Conservation (phyloP, 1,140 invertebrate species). For the Sarcophaga peregrina region DNA sequence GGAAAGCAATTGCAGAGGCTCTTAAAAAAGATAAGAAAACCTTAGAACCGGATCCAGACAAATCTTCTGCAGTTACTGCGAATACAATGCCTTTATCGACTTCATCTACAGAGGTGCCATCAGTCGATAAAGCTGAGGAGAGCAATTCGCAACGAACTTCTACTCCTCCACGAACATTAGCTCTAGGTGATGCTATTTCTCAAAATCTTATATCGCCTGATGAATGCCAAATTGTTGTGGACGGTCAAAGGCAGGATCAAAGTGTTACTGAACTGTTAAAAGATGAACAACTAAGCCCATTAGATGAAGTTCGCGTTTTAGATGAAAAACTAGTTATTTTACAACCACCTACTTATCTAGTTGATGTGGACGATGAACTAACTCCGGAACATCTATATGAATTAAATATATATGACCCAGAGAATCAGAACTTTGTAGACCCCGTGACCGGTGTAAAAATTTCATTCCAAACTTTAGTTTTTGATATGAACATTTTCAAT, state of each 20-base stretch:
- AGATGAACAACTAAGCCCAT: constrained; percentile 74
- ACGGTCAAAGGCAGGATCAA: constrained; percentile 70
- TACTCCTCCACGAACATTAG: constrained; percentile 58
- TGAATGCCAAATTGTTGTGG: constrained; percentile 74
- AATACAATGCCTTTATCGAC: too few relatives aligned
- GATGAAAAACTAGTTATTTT: constrained; percentile 68
- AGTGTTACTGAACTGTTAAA: constrained; percentile 74
- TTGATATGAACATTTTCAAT: constrained; percentile 79
- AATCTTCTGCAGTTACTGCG: not conserved
- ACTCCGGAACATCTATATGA: constrained; percentile 76
- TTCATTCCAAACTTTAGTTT: constrained; percentile 82
- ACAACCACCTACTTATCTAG: constrained; percentile 56
- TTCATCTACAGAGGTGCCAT: constrained; percentile 47
- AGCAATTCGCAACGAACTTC: constrained; percentile 48
- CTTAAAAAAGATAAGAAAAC: constrained; percentile 70
- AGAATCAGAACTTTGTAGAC: constrained; percentile 81
- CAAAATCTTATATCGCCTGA: constrained; percentile 79
- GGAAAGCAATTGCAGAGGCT: constrained; percentile 83
- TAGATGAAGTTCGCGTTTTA: constrained; percentile 75
- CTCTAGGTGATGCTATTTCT: constrained; percentile 78
- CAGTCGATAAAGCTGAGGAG: constrained; percentile 39
- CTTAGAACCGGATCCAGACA: constrained; percentile 44
- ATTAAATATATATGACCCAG: constrained; percentile 79
- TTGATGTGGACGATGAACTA: constrained; percentile 64
- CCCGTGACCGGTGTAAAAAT: constrained; percentile 79